phyloP scores from a whole-genome alignment of 2,113 vertebrate species.

The Zapus hudsonius region DNA sequence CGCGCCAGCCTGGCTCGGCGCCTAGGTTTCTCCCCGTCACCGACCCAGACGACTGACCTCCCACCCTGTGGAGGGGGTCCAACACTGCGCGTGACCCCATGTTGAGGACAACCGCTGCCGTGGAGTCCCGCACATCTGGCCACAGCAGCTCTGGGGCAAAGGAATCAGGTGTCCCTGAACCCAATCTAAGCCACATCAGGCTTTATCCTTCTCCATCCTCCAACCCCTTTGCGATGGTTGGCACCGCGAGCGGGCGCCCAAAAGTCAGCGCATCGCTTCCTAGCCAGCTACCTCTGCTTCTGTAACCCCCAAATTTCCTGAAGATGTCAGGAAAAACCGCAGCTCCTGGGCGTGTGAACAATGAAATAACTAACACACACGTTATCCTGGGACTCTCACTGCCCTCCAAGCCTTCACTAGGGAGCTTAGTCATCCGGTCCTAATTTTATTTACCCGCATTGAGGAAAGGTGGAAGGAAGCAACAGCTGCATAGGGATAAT shows the following conservation, averaged over 20 bases:
- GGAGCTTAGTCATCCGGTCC: neutral
- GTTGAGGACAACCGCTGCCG: neutral
- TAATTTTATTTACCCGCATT: neutral
- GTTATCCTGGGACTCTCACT: neutral
- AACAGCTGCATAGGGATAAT: neutral
- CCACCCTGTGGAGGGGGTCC: fast-evolving
- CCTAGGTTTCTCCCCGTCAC: neutral
- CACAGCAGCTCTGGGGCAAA: neutral
- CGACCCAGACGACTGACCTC: neutral
- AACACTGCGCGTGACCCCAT: neutral
- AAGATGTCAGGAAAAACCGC: slow-evolving; percentile 57
- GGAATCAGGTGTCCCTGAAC: neutral
- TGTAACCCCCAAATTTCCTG: slow-evolving; percentile 45
- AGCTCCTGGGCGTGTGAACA: slow-evolving; percentile 2
- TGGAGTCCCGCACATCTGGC: neutral
- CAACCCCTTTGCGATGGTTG: neutral
- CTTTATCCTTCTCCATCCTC: neutral
- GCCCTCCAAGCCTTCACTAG: neutral
- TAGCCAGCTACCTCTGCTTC: neutral
- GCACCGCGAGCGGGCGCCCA: neutral
- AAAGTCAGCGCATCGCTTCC: neutral
- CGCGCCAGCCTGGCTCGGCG: neutral
- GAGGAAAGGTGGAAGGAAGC: neutral
- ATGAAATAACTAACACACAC: neutral
- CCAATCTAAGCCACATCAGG: neutral